Percentiles rank a stretch among this genome's conserved stretches.
These are phyloP conservation scores for Centrocercus urophasianus DNA, from an alignment of 2,113 vertebrate species.

Conservation along the genomic window DNA sequence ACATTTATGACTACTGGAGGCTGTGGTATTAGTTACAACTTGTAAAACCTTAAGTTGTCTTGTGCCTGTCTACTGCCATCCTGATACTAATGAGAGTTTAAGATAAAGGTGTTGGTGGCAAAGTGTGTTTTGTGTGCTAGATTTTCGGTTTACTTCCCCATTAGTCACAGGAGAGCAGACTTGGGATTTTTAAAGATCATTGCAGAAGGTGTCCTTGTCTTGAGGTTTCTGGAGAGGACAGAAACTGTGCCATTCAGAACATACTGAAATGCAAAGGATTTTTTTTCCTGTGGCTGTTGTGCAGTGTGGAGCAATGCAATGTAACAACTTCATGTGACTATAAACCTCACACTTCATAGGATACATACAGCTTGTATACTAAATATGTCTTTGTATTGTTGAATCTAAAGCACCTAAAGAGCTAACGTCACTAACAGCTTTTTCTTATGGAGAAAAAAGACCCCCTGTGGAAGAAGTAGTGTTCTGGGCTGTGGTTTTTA, in stretches of 20 bases:
- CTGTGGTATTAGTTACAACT: background rate
- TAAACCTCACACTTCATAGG: background rate
- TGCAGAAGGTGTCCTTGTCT: background rate
- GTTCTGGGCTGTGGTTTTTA: background rate
- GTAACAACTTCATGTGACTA: background rate
- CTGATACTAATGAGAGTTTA: background rate
- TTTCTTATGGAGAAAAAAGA: background rate
- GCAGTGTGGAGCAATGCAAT: background rate
- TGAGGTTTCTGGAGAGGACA: background rate
- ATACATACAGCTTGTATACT: background rate
- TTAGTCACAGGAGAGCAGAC: background rate
- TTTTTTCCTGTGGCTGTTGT: background rate
- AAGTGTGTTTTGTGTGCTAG: background rate
- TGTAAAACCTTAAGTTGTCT: background rate
- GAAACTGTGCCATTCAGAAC: background rate
- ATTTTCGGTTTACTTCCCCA: background rate
- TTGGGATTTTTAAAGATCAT: background rate
- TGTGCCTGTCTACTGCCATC: background rate
- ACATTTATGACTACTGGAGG: background rate
- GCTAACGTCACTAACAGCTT: background rate
- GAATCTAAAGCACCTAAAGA: background rate
- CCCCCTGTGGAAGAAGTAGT: background rate
- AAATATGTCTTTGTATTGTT: background rate
- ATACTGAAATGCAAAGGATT: background rate
- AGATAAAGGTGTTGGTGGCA: background rate